phyloP scores from a whole-genome alignment of 2,113 vertebrate genomes.

The Nibea albiflora region DNA sequence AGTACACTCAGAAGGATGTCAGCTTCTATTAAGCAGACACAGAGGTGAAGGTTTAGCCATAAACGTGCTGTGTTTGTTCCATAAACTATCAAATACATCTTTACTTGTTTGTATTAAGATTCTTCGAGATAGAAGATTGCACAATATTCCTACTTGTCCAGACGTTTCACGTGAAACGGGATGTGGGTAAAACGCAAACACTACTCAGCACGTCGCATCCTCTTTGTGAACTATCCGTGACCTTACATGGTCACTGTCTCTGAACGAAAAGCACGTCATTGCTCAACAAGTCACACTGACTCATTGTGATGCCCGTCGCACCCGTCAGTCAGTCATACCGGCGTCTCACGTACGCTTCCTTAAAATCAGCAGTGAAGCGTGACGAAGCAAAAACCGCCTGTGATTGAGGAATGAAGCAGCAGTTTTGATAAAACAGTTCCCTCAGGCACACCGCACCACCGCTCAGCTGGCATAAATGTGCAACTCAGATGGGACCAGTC shows the following conservation, averaged over 20 bases:
- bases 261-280: background rate
- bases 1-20: constrained; percentile 10
- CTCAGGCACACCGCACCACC: background rate
- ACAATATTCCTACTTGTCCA: background rate
- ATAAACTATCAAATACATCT: background rate
- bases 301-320: constrained; percentile 22
- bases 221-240: background rate
- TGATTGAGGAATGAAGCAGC: background rate
- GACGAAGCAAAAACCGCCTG: constrained; percentile 12
- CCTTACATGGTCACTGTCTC: constrained; percentile 8
- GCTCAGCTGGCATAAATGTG: background rate
- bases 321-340: background rate
- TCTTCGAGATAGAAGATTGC: background rate
- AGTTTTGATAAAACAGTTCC: background rate
- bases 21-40: constrained; percentile 7
- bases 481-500: constrained; percentile 20
- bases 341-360: constrained; percentile 16
- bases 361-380: constrained; percentile 14
- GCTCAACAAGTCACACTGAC: background rate
- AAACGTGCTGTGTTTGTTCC: background rate
- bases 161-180: background rate
- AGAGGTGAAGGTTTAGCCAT: constrained; percentile 10
- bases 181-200: background rate
- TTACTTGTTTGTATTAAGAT: background rate
- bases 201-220: background rate